A percentile compares a stretch with the other conserved stretches of the same genome.
Evolutionary conservation across 2,797 vertebrate genomes (phyloP).

Genomic region (Enteromius radiatus): DNA sequence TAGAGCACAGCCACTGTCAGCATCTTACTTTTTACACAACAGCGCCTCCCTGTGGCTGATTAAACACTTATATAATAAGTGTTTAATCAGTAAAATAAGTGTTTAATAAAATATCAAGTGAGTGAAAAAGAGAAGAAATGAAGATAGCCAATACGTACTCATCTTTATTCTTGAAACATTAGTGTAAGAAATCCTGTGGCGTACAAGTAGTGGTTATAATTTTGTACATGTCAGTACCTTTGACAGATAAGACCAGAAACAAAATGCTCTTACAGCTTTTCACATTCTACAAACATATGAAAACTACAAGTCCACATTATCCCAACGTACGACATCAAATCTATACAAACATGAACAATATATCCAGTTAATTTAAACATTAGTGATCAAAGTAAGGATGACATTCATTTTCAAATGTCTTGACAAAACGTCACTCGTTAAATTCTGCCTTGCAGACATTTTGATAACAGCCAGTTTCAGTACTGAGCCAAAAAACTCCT

Average conservation of each 20-base stretch:
- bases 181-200: slow-evolving; percentile 56
- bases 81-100: too few relatives aligned
- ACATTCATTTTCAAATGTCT: slow-evolving; percentile 29
- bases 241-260: slow-evolving; percentile 61
- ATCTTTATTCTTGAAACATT: slow-evolving; percentile 76
- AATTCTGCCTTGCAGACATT: slow-evolving; percentile 23
- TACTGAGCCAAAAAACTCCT: neutral
- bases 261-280: slow-evolving; percentile 54
- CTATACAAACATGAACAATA: slow-evolving; percentile 45
- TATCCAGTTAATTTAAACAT: slow-evolving; percentile 66
- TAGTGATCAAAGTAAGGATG: slow-evolving; percentile 32
- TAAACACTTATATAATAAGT: too few relatives aligned
- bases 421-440: slow-evolving; percentile 9
- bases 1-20: too few relatives aligned
- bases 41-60: slow-evolving; percentile 63
- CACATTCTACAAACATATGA: slow-evolving; percentile 69
- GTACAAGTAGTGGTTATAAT: slow-evolving; percentile 80
- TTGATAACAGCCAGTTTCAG: slow-evolving; percentile 10
- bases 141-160: slow-evolving; percentile 14
- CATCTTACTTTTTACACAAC: neutral
- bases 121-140: slow-evolving; percentile 26
- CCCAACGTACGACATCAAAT: slow-evolving; percentile 59
- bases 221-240: slow-evolving; percentile 75
- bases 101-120: neutral
- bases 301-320: slow-evolving; percentile 68